phyloP scores from a whole-genome alignment of 2,888 invertebrate species.

The Rhamnusium bicolor region DNA sequence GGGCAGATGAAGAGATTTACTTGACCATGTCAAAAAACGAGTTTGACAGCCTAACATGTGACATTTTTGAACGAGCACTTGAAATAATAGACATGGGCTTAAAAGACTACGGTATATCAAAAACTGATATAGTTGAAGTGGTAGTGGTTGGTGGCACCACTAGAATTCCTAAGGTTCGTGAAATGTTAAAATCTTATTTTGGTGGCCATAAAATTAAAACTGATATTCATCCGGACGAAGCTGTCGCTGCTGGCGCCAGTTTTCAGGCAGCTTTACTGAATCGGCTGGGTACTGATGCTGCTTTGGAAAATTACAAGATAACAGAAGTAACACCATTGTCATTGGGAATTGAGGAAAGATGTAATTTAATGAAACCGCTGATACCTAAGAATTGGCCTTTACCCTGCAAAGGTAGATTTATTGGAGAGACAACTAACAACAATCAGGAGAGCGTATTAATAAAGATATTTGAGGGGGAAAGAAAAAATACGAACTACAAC shows the following conservation, averaged over 20 bases:
- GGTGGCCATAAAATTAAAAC: constrained; percentile 40
- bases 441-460: constrained; percentile 32
- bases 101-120: constrained; percentile 42
- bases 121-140: constrained; percentile 53
- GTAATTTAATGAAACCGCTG: constrained; percentile 44
- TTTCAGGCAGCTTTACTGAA: constrained; percentile 50
- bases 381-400: constrained; percentile 49
- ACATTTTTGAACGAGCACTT: constrained; percentile 50
- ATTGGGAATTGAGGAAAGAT: constrained; percentile 45
- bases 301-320: constrained; percentile 40
- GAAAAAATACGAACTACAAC: constrained; percentile 47
- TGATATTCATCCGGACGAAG: constrained; percentile 55
- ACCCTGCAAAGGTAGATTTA: constrained; percentile 31
- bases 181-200: constrained; percentile 47
- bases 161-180: constrained; percentile 50
- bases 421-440: constrained; percentile 33
- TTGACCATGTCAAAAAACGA: constrained; percentile 47
- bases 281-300: constrained; percentile 6
- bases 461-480: constrained; percentile 51
- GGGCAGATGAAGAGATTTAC: neutral
- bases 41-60: constrained; percentile 52
- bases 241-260: constrained; percentile 56
- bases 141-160: constrained; percentile 55
- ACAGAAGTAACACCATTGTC: constrained; percentile 55
- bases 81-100: constrained; percentile 49